A percentile compares a stretch with the other conserved stretches of the same genome.
These are phyloP conservation scores for Luscinia megarhynchos DNA, from an alignment of 2,797 vertebrate species.

Conservation along the genomic window DNA sequence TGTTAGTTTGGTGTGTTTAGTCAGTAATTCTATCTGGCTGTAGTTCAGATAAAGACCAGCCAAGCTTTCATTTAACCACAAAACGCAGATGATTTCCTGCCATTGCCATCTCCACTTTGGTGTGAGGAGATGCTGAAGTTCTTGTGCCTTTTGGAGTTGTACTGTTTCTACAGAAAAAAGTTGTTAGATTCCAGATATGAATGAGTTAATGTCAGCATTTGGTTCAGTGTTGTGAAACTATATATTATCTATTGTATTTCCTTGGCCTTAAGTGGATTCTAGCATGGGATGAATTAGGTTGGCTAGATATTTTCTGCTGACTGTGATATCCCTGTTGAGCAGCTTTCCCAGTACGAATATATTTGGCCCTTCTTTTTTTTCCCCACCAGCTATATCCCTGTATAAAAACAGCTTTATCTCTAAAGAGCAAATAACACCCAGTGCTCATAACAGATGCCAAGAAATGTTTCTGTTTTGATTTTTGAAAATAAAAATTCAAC, in stretches of 20 bases:
- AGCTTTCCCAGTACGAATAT: constrained; percentile 78
- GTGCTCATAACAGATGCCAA: constrained; percentile 85
- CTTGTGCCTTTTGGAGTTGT: not conserved
- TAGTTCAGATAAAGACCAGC: not conserved
- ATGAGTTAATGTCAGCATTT: constrained; percentile 70
- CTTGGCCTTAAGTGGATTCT: constrained; percentile 64
- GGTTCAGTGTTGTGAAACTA: constrained; percentile 45
- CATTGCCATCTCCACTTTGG: not conserved
- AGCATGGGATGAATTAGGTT: constrained; percentile 65
- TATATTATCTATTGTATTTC: constrained; percentile 72
- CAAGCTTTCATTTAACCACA: not conserved
- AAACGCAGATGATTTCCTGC: not conserved
- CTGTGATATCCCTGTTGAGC: constrained; percentile 74
- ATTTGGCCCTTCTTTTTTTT: constrained; percentile 75
- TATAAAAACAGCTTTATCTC: constrained; percentile 84
- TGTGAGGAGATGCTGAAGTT: not conserved
- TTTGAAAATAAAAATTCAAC: constrained; percentile 86
- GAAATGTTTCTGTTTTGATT: constrained; percentile 86
- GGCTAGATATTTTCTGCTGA: constrained; percentile 76
- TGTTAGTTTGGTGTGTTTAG: not conserved
- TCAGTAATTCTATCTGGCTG: not conserved
- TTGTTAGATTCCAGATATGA: constrained; percentile 33
- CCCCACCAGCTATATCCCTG: constrained; percentile 74
- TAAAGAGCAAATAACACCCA: constrained; percentile 86
- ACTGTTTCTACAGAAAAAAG: not conserved